Base-by-base conservation (phyloP, 2,797 vertebrate genomes). In the Crenuchus spilurus region DNA sequence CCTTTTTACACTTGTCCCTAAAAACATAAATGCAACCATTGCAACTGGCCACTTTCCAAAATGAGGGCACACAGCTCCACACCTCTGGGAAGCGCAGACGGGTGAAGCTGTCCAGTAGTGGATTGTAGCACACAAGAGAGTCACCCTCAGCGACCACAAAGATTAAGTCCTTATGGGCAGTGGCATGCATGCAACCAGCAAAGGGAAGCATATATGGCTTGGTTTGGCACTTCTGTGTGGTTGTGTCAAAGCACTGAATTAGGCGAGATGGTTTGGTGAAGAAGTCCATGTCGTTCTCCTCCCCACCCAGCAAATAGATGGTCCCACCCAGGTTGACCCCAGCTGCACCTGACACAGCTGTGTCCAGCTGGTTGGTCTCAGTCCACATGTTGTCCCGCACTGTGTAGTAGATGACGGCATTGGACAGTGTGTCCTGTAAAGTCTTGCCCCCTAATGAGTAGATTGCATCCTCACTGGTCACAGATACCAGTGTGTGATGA, bases 31-130 rank as follows among this genome's bases (percentile, higher is more conserved):
- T 97, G 87, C 94, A 98, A 72, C 98, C 97, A 0, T 99, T 99
- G 79, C 98, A 99, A 88, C 98, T 99, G 80, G 97, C 97, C 20
- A 99, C 96, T 90, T 98, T 99, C 97, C 98, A 99, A 69, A 98
- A 90, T 0, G 97, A 97, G 0, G 97, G 97, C 67, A 95, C 90
- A 0, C 96, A 97, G 91, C 96, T 98, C 97, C 97, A 99, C 58
- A 90, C 95, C 73, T 97, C 96, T 0, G 98, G 97, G 85, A 99
- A 95, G 76, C 96, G 97, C 0, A 99, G 91, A 37, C 97, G 92
- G 0, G 98, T 99, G 85, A 99, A 99, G 80, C 97, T 99, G 88
- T 99, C 98, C 86, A 99, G 88, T 51, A 97, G 86, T 6, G 98
- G 98, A 78, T 99, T 99, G 80, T 98, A 99, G 87, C 98, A 99